Evolutionary conservation across 2,888 invertebrate species (phyloP), one percentile per base, ranked within the genome.

Genomic region (Ectropis crepuscularia): DNA sequence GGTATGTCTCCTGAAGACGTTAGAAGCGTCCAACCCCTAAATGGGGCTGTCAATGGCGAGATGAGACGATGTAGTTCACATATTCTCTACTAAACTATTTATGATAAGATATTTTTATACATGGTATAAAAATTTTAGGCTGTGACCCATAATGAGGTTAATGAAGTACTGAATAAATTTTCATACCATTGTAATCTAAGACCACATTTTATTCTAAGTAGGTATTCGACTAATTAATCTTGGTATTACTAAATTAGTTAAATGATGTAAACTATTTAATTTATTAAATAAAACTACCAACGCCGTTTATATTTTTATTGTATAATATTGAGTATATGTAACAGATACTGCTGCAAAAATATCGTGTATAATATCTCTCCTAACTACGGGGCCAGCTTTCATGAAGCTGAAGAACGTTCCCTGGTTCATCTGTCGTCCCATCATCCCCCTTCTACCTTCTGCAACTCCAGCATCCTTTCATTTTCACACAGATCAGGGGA

Each of bases 361-460:
- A 37, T 48, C 59, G 28, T 50, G 16, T 39, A 66, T 68, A 50
- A 57, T 61, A 65, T 61, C 65, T 70, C 77, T 69, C 71, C 75
- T 76, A 75, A 69, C 73, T 76, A 71, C 79, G 64, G 72, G 78
- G 81, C 81, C 82, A 77, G 78, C 81, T 77, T 65, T 63, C 54
- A 38, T 37, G 45, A 62, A 83, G 82, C 80, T 79, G 85, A 76
- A 81, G 79, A 82, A 80, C 83, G 70, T 81, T 80, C 81, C 87
- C 85, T 82, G 57, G 67, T 43, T 63, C 53, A 68, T 68, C 45
- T 53, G 12, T 43, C 61, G 45, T 9, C 46, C 63, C 65, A 69
- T 90, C 89, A 90, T 75, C 91, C 86, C 48, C 86, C 89, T 76
- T 90, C 90, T 49, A 90, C 81, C 48, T 81, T 87, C 63, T 82